phyloP scores from a whole-genome alignment of 2,113 vertebrate species.

The Elephas maximus region DNA sequence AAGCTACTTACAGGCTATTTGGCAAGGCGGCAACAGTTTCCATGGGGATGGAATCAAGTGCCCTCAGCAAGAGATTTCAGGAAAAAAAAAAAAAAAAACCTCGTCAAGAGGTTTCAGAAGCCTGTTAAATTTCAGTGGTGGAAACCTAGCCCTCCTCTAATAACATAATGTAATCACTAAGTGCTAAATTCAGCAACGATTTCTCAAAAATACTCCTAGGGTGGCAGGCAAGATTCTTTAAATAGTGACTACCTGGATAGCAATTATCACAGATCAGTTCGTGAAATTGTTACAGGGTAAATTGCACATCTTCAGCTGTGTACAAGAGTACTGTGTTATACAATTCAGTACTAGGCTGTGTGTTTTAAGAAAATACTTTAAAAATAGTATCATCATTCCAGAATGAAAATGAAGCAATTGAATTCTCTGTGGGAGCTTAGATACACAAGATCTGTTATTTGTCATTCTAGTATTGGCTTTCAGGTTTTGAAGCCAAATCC shows the following conservation, averaged over 20 bases:
- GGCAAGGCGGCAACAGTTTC: constrained; percentile 57
- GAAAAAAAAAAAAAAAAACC: neutral
- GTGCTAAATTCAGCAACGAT: constrained; percentile 44
- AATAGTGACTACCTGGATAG: constrained; percentile 22
- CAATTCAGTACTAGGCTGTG: neutral
- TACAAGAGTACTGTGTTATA: neutral
- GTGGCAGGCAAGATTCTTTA: neutral
- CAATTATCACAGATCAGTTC: neutral
- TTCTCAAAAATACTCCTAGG: constrained; percentile 26
- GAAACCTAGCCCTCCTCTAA: constrained; percentile 63
- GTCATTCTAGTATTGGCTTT: constrained; percentile 6
- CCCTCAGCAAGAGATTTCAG: constrained; percentile 56
- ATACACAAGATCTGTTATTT: constrained; percentile 28
- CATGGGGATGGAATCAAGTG: constrained; percentile 60
- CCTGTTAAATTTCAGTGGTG: constrained; percentile 23
- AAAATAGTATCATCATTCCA: neutral
- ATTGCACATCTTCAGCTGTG: constrained; percentile 20
- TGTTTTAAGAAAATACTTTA: constrained; percentile 29
- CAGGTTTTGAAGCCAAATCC: constrained; percentile 18
- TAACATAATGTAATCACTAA: constrained; percentile 54
- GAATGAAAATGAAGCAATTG: constrained; percentile 29
- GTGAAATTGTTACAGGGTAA: constrained; percentile 25
- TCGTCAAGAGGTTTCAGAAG: constrained; percentile 66
- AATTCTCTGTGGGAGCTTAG: neutral
- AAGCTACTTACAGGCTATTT: constrained; percentile 55